Evolutionary conservation across 2,113 vertebrate genomes (phyloP).

Genomic region (Zeus faber): DNA sequence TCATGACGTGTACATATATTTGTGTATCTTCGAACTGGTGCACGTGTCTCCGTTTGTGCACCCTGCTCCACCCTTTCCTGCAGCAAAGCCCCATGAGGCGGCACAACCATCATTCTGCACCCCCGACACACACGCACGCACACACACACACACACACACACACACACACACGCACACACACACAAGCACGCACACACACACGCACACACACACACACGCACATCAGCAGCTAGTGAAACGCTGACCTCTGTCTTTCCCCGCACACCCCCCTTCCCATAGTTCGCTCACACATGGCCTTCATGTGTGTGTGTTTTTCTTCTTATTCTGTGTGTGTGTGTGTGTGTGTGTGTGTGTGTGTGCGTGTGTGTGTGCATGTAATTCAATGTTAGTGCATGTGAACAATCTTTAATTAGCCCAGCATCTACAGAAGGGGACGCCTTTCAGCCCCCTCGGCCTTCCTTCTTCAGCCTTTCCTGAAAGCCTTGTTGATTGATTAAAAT

Average conservation of each 20-base stretch:
- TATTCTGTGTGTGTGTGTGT: neutral
- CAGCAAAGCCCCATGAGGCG: conserved; percentile 61
- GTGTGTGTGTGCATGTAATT: neutral
- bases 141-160: no score
- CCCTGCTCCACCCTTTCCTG: conserved; percentile 51
- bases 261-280: conserved; percentile 53
- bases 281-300: conserved; percentile 38
- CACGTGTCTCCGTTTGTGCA: conserved; percentile 7
- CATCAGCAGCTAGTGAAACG: conserved; percentile 70
- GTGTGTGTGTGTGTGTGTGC: neutral
- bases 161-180: no score
- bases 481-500: no score
- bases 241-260: conserved; percentile 67
- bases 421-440: no score
- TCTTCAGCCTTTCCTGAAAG: no score
- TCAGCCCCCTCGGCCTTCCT: no score
- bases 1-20: neutral
- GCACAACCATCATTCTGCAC: conserved; percentile 49
- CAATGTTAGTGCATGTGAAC: neutral
- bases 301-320: conserved; percentile 7
- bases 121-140: neutral
- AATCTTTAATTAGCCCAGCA: no score
- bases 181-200: neutral
- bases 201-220: conserved; percentile 34
- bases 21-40: neutral